Conservation (phyloP, 2,888 invertebrate genomes). For the Myathropa florea region DNA sequence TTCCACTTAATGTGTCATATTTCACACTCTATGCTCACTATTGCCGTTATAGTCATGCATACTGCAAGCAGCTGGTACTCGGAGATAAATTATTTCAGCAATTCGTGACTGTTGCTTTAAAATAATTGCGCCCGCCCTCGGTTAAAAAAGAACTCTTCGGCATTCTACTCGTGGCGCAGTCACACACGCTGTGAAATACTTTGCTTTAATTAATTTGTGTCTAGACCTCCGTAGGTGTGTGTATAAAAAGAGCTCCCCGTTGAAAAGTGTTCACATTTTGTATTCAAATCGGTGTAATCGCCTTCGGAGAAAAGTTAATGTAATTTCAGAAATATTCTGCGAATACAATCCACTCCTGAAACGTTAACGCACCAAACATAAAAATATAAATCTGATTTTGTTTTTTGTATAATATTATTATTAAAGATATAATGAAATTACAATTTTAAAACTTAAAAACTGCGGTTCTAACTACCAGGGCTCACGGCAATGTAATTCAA, state of each 20-base stretch:
- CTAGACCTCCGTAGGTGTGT: conserved; percentile 24
- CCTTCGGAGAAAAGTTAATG: conserved; percentile 14
- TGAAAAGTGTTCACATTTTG: background rate
- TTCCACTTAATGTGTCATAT: conserved; percentile 27
- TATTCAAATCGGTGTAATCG: background rate
- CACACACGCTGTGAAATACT: background rate
- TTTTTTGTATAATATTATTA: too few relatives aligned
- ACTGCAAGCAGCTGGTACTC: conserved; percentile 41
- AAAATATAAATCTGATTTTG: too few relatives aligned
- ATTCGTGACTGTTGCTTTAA: conserved; percentile 44
- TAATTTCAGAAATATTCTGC: conserved; percentile 6
- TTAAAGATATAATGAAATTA: too few relatives aligned
- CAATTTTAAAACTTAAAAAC: too few relatives aligned
- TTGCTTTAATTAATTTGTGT: conserved; percentile 32
- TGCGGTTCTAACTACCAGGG: too few relatives aligned
- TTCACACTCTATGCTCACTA: conserved; percentile 12
- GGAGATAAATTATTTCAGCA: conserved; percentile 33
- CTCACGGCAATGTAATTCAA: background rate
- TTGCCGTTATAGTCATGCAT: background rate
- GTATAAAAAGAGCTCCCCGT: background rate
- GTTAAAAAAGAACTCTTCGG: background rate
- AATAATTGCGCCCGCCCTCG: conserved; percentile 19
- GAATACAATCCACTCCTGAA: background rate
- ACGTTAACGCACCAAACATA: too few relatives aligned
- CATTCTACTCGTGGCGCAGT: background rate